Evolutionary conservation across 2,797 vertebrate species (phyloP).

Genomic region (Anolis apletophallus): DNA sequence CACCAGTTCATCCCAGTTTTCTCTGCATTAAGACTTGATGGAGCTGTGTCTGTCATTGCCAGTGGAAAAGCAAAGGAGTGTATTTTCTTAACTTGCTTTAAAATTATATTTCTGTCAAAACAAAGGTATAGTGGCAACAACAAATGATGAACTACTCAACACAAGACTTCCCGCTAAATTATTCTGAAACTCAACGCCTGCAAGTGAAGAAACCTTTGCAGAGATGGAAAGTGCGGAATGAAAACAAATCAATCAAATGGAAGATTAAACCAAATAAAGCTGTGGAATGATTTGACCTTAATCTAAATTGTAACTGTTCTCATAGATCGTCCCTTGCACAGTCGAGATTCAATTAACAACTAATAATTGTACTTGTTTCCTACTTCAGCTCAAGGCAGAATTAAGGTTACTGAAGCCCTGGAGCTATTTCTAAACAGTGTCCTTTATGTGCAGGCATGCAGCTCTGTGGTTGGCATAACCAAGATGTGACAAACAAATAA

Average conservation of each 20-base stretch:
- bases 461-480: too few relatives aligned
- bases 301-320: neutral
- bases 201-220: neutral
- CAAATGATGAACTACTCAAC: neutral
- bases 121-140: neutral
- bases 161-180: neutral
- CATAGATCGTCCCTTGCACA: neutral
- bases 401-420: too few relatives aligned
- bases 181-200: conserved; percentile 8
- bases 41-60: too few relatives aligned
- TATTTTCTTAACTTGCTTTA: neutral
- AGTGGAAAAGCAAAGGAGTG: neutral
- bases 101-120: neutral
- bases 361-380: conserved; percentile 12
- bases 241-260: neutral
- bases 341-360: conserved; percentile 18
- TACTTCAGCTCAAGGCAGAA: neutral
- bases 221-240: neutral
- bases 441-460: too few relatives aligned
- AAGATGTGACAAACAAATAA: neutral
- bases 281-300: conserved; percentile 2
- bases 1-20: too few relatives aligned
- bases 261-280: neutral
- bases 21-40: too few relatives aligned
- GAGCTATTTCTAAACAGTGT: too few relatives aligned